A percentile compares a stretch with the other conserved stretches of the same genome.
Conservation (phyloP, 1,140 invertebrate species). For the Notospermus geniculatus region DNA sequence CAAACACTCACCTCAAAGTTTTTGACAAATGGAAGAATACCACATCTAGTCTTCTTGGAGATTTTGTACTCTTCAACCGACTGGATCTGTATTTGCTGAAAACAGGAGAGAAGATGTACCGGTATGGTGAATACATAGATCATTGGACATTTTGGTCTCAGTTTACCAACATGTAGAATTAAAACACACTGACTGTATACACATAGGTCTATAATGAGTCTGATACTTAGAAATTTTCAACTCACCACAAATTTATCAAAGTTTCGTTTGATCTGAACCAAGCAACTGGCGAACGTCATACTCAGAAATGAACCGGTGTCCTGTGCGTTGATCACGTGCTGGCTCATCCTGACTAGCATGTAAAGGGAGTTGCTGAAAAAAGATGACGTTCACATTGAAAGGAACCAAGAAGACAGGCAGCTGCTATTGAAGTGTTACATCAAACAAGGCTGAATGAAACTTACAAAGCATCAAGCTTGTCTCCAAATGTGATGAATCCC, state of each 20-base stretch:
- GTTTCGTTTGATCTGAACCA: conserved; percentile 90
- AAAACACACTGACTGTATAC: conserved; percentile 8
- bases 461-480: conserved; percentile 85
- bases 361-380: conserved; percentile 87
- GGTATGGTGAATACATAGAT: no score
- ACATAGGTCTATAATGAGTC: no score
- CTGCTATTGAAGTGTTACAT: no score
- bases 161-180: no score
- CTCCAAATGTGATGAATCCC: conserved; percentile 79
- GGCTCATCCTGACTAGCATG: conserved; percentile 80
- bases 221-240: conserved; percentile 13
- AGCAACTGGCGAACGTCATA: conserved; percentile 81
- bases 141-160: no score
- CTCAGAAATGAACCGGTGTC: conserved; percentile 88
- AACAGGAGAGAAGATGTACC: no score
- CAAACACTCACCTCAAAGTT: conserved; percentile 74
- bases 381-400: no score
- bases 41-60: conserved; percentile 78
- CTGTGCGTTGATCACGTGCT: conserved; percentile 86
- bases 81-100: conserved; percentile 72
- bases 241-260: conserved; percentile 87
- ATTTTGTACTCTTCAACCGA: conserved; percentile 74
- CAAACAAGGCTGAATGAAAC: conserved; percentile 39
- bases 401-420: no score
- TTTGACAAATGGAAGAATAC: conserved; percentile 85